phyloP scores from a whole-genome alignment of 2,888 invertebrate species.

The Drosophila eohydei region DNA sequence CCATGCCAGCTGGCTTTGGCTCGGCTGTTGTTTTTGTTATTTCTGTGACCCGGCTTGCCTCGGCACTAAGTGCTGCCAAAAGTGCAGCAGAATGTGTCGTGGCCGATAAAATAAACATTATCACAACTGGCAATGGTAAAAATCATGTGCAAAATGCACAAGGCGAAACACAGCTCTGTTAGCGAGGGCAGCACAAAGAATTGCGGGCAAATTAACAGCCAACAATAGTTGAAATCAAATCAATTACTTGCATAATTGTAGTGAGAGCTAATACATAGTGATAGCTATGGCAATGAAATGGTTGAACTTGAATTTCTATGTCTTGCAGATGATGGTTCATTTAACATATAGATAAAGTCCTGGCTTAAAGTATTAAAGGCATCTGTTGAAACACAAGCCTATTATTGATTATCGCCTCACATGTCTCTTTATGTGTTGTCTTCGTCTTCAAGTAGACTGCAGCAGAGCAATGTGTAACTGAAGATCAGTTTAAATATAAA shows the following conservation, averaged over 20 bases:
- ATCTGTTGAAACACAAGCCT: no score
- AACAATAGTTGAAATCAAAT: neutral
- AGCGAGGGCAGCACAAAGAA: slow-evolving; percentile 29
- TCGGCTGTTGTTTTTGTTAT: slow-evolving; percentile 37
- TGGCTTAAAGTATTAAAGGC: no score
- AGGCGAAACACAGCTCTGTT: slow-evolving; percentile 41
- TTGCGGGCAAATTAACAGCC: neutral
- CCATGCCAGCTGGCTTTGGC: slow-evolving; percentile 1
- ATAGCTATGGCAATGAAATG: no score
- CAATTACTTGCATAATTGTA: neutral
- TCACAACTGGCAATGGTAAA: slow-evolving; percentile 79
- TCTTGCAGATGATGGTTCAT: no score
- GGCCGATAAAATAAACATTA: slow-evolving; percentile 81
- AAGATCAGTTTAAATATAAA: no score
- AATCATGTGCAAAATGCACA: slow-evolving; percentile 77
- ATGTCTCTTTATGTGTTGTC: no score
- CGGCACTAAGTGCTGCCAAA: slow-evolving; percentile 79
- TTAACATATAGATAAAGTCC: no score
- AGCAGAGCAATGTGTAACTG: no score
- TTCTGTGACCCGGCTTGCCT: slow-evolving; percentile 68
- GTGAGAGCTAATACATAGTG: no score
- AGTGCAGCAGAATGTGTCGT: slow-evolving; percentile 81
- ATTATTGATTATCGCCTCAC: no score
- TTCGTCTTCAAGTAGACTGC: no score
- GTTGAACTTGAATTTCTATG: no score